Evolutionary conservation across 2,113 vertebrate genomes (phyloP).

Genomic region (Plotosus lineatus): DNA sequence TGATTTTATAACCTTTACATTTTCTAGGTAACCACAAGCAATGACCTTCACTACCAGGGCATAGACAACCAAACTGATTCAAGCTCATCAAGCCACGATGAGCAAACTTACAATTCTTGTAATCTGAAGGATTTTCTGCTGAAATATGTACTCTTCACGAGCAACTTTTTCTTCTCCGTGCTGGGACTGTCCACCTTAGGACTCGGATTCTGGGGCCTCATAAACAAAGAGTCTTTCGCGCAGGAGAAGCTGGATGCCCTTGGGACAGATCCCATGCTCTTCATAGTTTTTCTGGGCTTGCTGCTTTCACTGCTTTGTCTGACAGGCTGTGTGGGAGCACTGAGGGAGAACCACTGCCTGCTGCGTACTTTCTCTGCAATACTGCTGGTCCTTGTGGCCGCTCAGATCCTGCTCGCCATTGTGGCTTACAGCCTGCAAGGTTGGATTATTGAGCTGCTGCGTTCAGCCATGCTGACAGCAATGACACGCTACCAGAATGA

Average conservation of each 20-base stretch:
- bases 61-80: not conserved
- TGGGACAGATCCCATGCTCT: slow-evolving; percentile 83
- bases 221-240: slow-evolving; percentile 76
- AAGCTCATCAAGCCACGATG: not conserved
- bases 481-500: slow-evolving; percentile 84
- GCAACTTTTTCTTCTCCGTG: slow-evolving; percentile 81
- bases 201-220: slow-evolving; percentile 84
- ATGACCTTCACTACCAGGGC: slow-evolving; percentile 1
- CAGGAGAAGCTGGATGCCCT: slow-evolving; percentile 67
- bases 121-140: slow-evolving; percentile 66
- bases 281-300: slow-evolving; percentile 72
- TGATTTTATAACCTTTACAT: slow-evolving; percentile 1
- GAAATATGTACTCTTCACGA: slow-evolving; percentile 75
- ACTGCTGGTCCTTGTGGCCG: slow-evolving; percentile 64
- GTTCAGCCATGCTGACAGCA: slow-evolving; percentile 70
- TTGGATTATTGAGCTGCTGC: slow-evolving; percentile 68
- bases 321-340: slow-evolving; percentile 78
- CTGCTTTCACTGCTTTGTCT: slow-evolving; percentile 72
- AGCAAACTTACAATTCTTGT: no score
- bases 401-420: slow-evolving; percentile 74
- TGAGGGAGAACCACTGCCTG: slow-evolving; percentile 79
- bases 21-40: slow-evolving; percentile 51
- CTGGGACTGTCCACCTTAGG: slow-evolving; percentile 75
- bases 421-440: slow-evolving; percentile 69
- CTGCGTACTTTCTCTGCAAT: slow-evolving; percentile 73